Evolutionary conservation across 1,140 invertebrate species (phyloP), one percentile per base, ranked within the genome.

Genomic region (Zaprionus nigranus): DNA sequence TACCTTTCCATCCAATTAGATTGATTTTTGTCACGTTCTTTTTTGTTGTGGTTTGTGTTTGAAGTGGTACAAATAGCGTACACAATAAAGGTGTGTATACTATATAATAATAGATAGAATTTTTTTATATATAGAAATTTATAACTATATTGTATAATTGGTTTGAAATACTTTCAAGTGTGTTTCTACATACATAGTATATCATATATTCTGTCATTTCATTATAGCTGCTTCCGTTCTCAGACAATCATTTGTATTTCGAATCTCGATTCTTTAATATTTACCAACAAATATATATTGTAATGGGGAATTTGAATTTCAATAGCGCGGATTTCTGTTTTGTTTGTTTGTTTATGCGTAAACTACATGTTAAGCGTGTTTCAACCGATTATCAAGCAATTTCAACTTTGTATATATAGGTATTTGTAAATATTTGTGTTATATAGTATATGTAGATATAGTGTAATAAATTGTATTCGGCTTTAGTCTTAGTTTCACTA

Each of bases 321-420:
- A 6, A 40, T 40, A 46, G 40, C 40, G 40, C 40, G n/a, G 2
- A 17, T 46, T 46, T 40, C 15, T 40, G 38, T 63, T 3, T 34
- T 34, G 13, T 46, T 43, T 28, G 15, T 71, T 59, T 75, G 59
- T 43, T 79, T 85, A 71, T 73, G 70, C 59, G 34, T 79, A 87
- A 75, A 69, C 69, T 78, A 82, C 73, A 70, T 46, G 54, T 81
- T 68, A 64, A 74, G 85, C 85, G 82, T 90, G 72, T 84, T 81
- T 74, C 77, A 76, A 82, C 79, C 86, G 85, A 90, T 90, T 90
- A 90, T 90, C 85, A 90, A 90, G 85, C 85, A 90, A 90, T 90
- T 85, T 90, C 70, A 90, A 90, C 85, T 90, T 53, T 82, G 65
- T 83, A 64, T 81, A 77, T 71, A 78, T 53, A 56, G 38, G 34